A percentile compares a stretch with the other conserved stretches of the same genome.
These are phyloP conservation scores for Myotis yumanensis DNA, from an alignment of 2,113 vertebrate genomes.

Conservation along the genomic window DNA sequence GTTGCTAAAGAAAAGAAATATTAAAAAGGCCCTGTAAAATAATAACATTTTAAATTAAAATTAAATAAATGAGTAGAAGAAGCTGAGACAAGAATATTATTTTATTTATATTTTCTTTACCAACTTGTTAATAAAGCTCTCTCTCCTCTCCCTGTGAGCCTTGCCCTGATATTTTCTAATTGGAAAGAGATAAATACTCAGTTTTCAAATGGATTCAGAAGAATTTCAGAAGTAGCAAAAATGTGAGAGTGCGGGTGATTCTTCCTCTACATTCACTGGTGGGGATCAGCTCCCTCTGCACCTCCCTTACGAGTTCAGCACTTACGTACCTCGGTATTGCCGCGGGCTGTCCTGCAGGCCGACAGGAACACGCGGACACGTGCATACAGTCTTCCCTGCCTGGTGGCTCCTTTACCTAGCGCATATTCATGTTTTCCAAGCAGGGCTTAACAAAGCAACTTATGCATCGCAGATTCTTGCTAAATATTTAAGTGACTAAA, in stretches of 20 bases:
- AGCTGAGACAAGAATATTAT: background rate
- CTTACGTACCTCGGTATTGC: too few species aligned
- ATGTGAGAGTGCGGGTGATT: background rate
- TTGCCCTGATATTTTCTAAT: background rate
- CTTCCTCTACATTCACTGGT: background rate
- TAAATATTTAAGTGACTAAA: background rate
- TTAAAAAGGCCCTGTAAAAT: conserved; percentile 1
- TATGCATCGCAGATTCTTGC: background rate
- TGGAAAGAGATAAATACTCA: background rate
- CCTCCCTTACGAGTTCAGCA: background rate
- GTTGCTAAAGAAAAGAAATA: conserved; percentile 33
- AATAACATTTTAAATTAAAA: conserved; percentile 51
- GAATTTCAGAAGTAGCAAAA: background rate
- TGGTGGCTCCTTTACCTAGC: background rate
- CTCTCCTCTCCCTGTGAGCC: background rate
- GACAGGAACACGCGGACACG: background rate
- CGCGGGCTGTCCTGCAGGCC: background rate
- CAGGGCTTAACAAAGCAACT: background rate
- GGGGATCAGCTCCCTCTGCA: background rate
- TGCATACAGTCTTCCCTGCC: background rate
- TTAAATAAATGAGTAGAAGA: background rate
- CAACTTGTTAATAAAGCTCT: background rate
- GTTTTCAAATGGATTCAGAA: background rate
- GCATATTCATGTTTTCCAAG: background rate
- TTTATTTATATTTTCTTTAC: background rate